Evolutionary conservation across 2,888 invertebrate genomes (phyloP), one percentile per base, ranked within the genome.

Genomic region (Drosophila merina): DNA sequence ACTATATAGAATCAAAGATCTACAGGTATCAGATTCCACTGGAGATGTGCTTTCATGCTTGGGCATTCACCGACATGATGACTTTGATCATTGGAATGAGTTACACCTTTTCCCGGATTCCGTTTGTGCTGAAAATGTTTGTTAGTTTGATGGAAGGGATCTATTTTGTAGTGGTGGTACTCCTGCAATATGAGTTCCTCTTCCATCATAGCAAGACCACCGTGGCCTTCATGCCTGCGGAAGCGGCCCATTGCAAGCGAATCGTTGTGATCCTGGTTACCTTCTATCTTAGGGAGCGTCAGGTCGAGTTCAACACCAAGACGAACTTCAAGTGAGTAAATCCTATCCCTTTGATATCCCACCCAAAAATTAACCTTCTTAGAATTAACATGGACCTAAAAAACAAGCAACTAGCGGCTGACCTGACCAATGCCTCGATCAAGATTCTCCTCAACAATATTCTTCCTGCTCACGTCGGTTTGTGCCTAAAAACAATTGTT

Each of bases 391-490:
- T 90, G 4, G 91, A 97, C 86, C 92, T 96, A 36, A 95, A 95
- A 76, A 94, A 94, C 74, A 98, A 98, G 89, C 96, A 97, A 90
- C 94, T 95, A 72, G 96, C 97, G 90, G 96, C 97, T 0, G 94
- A 95, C 81, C 94, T 95, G 7, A 96, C 96, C 89, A 94, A 97
- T 74, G 95, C 95, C 81, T 95, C 98, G 0, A 98, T 98, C 91
- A 96, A 95, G 82, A 94, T 97, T 91, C 92, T 99, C 33, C 93
- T 99, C 49, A 95, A 96, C 86, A 99, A 99, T 90, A 98, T 99
- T 86, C 93, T 99, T 26, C 99, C 99, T 0, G 94, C 94, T 36
- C 98, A 98, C 92, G 98, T 99, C 71, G 98, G 96, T 96, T 91
- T 87, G 94, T 89, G 4, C 1, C 12, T 2, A n/a, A 3, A 9